Base-by-base conservation (phyloP, 2,797 vertebrate genomes). In the Gouania willdenowi region DNA sequence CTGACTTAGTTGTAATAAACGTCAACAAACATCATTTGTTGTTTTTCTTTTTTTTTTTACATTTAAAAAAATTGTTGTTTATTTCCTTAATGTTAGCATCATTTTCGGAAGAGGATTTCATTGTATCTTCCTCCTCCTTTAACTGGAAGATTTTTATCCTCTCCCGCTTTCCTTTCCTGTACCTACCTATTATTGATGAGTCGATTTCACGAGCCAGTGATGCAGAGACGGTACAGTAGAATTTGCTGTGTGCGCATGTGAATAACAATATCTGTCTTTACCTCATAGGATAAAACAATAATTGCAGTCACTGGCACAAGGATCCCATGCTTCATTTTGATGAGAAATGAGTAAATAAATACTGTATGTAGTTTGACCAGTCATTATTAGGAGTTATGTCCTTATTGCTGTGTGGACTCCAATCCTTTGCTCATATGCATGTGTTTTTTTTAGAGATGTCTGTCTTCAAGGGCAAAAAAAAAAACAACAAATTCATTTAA, bases 151-250 rank as follows among this genome's bases (percentile, higher is more conserved):
- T n/a, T n/a, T n/a, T n/a, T 39, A 24, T 48, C 56, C 60, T 55
- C 39, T 20, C 43, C 41, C 13, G 28, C 4, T 36, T 54, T 41
- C 33, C 33, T 8, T 41, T 55, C 68, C 61, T 71, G 51, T 64
- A 71, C 54, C 68, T 56, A 71, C 71, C 52, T 71, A 77, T 81
- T 82, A 75, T 73, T 76, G 75, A 82, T 72, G 74, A 78, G 81
- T 83, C 63, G 77, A 86, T 87, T 87, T 85, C 79, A 83, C 61
- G 64, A 85, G 50, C 45, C 84, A 83, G 41, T 83, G 82, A 56
- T 83, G 79, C 76, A 26, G 62, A 73, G 50, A 67, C 66, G 71
- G 69, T 81, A 79, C 79, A 80, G 81, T 84, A 68, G 56, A 78
- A 80, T 75, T 66, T 65, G 66, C 48, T 30, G 55, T 48, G 58